phyloP scores from a whole-genome alignment of 1,140 invertebrate genomes.

The Psilanteris sp. region DNA sequence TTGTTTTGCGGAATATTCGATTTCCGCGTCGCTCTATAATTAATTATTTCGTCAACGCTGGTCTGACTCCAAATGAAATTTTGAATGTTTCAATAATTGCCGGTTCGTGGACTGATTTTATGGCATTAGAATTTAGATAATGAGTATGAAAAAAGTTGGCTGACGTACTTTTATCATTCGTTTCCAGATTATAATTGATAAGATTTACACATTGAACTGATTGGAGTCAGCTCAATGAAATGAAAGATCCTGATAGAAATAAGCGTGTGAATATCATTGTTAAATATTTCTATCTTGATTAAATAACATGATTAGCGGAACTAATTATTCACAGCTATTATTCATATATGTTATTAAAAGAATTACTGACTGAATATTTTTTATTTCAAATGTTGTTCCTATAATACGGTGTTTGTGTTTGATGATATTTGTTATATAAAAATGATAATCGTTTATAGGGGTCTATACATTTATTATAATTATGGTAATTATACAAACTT shows the following conservation, averaged over 20 bases:
- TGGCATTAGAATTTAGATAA: too few relatives aligned
- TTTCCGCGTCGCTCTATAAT: conserved; percentile 31
- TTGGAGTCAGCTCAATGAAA: background rate
- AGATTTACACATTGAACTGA: background rate
- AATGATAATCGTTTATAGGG: too few relatives aligned
- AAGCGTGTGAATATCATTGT: background rate
- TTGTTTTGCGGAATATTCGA: conserved; percentile 33
- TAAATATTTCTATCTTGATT: too few relatives aligned
- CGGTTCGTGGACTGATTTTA: too few relatives aligned
- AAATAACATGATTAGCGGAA: too few relatives aligned
- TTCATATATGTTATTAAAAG: conserved; percentile 9
- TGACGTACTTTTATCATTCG: conserved; percentile 24
- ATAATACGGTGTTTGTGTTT: conserved; percentile 16
- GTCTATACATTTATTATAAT: too few relatives aligned
- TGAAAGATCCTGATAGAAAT: background rate
- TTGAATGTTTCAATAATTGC: too few relatives aligned
- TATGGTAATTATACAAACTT: too few relatives aligned
- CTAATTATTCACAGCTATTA: conserved; percentile 1
- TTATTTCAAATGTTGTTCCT: conserved; percentile 44
- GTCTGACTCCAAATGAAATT: conserved; percentile 20
- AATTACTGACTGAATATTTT: conserved; percentile 30
- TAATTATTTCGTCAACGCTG: conserved; percentile 19
- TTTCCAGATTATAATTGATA: conserved; percentile 7
- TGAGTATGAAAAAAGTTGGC: too few relatives aligned
- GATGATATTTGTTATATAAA: conserved; percentile 7